phyloP scores from a whole-genome alignment of 35 echinoderm and acorn worm genomes.

The Heliocidaris tuberculata region DNA sequence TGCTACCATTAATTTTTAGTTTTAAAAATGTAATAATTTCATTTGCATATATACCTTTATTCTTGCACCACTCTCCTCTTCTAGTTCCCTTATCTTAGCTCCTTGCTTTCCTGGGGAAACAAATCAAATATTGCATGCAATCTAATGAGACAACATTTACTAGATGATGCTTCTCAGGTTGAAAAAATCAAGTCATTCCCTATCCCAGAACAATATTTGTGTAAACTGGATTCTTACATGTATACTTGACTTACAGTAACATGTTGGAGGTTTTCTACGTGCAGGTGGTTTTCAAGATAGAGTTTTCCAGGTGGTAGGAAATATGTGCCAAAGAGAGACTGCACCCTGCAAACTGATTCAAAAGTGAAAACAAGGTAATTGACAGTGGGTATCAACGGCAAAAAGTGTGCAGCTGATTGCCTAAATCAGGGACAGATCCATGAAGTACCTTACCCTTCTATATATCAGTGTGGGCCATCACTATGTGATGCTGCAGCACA shows the following conservation, averaged over 20 bases:
- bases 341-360: no score
- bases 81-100: constrained; percentile 78
- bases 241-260: not conserved
- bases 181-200: not conserved
- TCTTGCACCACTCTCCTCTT: constrained; percentile 84
- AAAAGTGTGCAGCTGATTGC: no score
- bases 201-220: not conserved
- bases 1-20: not conserved
- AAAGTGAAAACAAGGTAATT: no score
- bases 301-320: not conserved
- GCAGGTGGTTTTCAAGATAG: not conserved
- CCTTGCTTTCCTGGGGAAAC: constrained; percentile 68
- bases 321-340: not conserved
- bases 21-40: not conserved
- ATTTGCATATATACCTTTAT: constrained; percentile 61
- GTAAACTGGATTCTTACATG: not conserved
- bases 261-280: not conserved
- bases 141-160: no score
- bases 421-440: no score
- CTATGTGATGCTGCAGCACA: no score
- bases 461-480: no score
- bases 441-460: no score
- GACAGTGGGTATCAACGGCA: no score
- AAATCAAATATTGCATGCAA: not conserved
- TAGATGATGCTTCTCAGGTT: not conserved